Conservation (phyloP, 2,888 invertebrate genomes). For the Siphonodentalium dalli region DNA sequence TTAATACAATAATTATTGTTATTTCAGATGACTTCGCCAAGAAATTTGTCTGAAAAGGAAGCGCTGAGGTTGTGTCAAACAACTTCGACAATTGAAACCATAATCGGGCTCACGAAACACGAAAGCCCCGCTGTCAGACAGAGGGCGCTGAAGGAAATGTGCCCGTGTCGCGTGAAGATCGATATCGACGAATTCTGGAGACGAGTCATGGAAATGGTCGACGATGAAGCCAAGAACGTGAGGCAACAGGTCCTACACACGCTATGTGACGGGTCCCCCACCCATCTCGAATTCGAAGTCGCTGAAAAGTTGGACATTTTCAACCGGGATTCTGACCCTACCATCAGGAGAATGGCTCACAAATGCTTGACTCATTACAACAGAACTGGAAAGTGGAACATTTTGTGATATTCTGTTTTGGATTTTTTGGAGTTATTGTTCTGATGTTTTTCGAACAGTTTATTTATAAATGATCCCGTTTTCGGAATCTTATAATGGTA, state of each 20-base stretch:
- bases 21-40: too few species aligned
- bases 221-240: constrained; percentile 52
- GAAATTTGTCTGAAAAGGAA: constrained; percentile 27
- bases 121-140: constrained; percentile 52
- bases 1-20: too few species aligned
- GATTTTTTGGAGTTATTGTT: too few species aligned
- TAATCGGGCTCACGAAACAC: constrained; percentile 57
- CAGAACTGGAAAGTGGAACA: constrained; percentile 61
- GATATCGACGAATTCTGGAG: constrained; percentile 59
- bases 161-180: constrained; percentile 60
- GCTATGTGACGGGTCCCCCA: constrained; percentile 61
- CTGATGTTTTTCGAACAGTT: too few species aligned
- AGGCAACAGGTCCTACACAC: constrained; percentile 59
- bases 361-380: constrained; percentile 53
- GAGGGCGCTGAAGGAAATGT: constrained; percentile 60
- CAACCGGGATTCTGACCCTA: constrained; percentile 53
- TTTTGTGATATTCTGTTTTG: too few species aligned
- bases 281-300: constrained; percentile 55
- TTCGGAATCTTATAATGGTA: too few species aligned
- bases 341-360: constrained; percentile 58
- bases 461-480: too few species aligned
- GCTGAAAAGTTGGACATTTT: constrained; percentile 54
- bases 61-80: constrained; percentile 50
- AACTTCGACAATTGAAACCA: constrained; percentile 56
- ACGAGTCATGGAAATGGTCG: constrained; percentile 56